Evolutionary conservation across 2,888 invertebrate genomes (phyloP).

Genomic region (Drosophila acutilabella): DNA sequence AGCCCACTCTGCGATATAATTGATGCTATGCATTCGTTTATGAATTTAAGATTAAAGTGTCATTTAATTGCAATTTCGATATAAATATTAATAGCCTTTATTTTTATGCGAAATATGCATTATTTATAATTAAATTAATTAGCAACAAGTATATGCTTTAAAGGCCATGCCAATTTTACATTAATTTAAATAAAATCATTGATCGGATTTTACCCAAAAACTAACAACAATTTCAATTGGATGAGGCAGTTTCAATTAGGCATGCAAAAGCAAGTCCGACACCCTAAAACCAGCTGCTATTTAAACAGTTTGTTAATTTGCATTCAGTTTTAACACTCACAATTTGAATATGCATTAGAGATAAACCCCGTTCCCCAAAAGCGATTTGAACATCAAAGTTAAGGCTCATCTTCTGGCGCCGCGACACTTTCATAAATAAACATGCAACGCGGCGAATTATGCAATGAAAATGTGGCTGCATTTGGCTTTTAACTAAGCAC

Average conservation of each 20-base stretch:
- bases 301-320: slow-evolving; percentile 72
- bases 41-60: slow-evolving; percentile 79
- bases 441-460: slow-evolving; percentile 69
- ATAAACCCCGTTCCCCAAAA: neutral
- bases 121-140: slow-evolving; percentile 70
- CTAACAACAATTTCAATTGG: slow-evolving; percentile 12
- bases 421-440: slow-evolving; percentile 78
- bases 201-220: slow-evolving; percentile 4
- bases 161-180: slow-evolving; percentile 26
- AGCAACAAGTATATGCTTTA: slow-evolving; percentile 64
- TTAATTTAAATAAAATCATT: neutral
- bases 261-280: neutral
- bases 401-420: slow-evolving; percentile 35
- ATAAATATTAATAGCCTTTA: slow-evolving; percentile 47
- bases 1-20: slow-evolving; percentile 71
- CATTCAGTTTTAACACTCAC: slow-evolving; percentile 68
- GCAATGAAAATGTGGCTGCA: slow-evolving; percentile 54
- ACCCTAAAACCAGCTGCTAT: slow-evolving; percentile 47
- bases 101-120: slow-evolving; percentile 29
- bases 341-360: slow-evolving; percentile 61
- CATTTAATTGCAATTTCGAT: slow-evolving; percentile 74
- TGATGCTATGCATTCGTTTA: slow-evolving; percentile 68
- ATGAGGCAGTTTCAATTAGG: slow-evolving; percentile 54
- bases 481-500: slow-evolving; percentile 64
- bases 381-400: slow-evolving; percentile 43